Evolutionary conservation across 2,888 invertebrate species (phyloP).

Genomic region (Drosophila lutescens): DNA sequence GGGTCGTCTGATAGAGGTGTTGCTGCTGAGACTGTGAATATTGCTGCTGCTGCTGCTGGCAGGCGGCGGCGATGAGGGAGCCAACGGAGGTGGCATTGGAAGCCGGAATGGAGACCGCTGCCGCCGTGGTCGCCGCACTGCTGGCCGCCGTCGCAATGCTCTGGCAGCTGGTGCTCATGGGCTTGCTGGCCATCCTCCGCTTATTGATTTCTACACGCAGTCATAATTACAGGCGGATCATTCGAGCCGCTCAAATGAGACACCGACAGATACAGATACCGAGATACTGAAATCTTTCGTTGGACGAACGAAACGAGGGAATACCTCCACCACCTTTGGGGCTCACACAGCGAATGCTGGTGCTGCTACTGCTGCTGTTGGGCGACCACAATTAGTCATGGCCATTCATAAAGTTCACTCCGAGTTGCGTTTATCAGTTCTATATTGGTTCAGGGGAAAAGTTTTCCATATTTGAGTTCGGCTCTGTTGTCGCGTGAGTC

Average conservation of each 20-base stretch:
- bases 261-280: slow-evolving; percentile 44
- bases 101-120: slow-evolving; percentile 66
- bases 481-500: slow-evolving; percentile 47
- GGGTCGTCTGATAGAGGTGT: slow-evolving; percentile 29
- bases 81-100: slow-evolving; percentile 74
- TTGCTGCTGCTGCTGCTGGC: slow-evolving; percentile 53
- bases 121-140: slow-evolving; percentile 65
- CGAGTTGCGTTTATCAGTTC: slow-evolving; percentile 52
- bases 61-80: slow-evolving; percentile 66
- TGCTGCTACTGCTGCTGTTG: slow-evolving; percentile 7
- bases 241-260: slow-evolving; percentile 27
- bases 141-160: slow-evolving; percentile 76
- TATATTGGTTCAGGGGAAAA: slow-evolving; percentile 60
- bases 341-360: slow-evolving; percentile 19
- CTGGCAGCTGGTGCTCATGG: slow-evolving; percentile 82
- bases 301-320: not conserved
- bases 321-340: slow-evolving; percentile 15
- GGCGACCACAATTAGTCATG: slow-evolving; percentile 58
- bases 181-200: slow-evolving; percentile 47
- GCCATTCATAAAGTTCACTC: slow-evolving; percentile 47
- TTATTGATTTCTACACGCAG: slow-evolving; percentile 75
- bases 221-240: slow-evolving; percentile 51
- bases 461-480: slow-evolving; percentile 58
- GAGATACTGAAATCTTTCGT: slow-evolving; percentile 7
- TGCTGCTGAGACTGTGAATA: slow-evolving; percentile 34